Evolutionary conservation across 1,140 invertebrate genomes (phyloP).

Genomic region (Laupala kohalensis): DNA sequence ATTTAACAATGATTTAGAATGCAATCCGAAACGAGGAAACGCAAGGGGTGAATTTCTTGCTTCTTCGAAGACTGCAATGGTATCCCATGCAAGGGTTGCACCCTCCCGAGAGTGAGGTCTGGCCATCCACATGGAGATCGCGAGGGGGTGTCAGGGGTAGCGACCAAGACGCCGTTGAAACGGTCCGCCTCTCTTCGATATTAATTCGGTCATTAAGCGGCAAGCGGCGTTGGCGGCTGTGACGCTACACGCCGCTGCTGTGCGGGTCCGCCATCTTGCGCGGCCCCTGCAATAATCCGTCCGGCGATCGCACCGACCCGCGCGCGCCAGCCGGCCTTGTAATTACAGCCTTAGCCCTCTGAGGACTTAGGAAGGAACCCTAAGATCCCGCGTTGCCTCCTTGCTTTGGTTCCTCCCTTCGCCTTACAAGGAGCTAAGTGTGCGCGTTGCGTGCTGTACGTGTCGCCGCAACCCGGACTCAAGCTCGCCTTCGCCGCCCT

Average conservation of each 20-base stretch:
- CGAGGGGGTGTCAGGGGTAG: background rate
- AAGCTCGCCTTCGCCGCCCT: background rate
- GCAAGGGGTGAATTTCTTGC: too few species aligned
- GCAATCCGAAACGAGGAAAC: too few species aligned
- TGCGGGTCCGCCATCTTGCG: background rate
- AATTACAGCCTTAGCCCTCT: background rate
- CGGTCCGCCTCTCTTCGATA: background rate
- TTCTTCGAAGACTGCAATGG: too few species aligned
- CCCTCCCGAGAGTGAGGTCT: background rate
- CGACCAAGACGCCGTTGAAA: too few species aligned
- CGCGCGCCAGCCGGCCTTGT: background rate
- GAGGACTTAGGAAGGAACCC: background rate
- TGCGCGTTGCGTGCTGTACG: background rate
- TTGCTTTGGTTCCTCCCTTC: background rate
- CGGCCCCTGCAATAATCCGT: background rate
- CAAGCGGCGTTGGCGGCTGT: background rate
- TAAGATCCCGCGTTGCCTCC: background rate
- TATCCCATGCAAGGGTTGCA: too few species aligned
- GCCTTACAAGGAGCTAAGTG: background rate
- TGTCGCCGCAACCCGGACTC: background rate
- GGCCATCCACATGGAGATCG: background rate
- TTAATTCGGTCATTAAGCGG: background rate
- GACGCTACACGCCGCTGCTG: too few species aligned
- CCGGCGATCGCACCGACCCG: background rate
- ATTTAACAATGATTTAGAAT: too few species aligned